Conservation (phyloP, 1,140 invertebrate genomes). For the Heliconius nattereri region DNA sequence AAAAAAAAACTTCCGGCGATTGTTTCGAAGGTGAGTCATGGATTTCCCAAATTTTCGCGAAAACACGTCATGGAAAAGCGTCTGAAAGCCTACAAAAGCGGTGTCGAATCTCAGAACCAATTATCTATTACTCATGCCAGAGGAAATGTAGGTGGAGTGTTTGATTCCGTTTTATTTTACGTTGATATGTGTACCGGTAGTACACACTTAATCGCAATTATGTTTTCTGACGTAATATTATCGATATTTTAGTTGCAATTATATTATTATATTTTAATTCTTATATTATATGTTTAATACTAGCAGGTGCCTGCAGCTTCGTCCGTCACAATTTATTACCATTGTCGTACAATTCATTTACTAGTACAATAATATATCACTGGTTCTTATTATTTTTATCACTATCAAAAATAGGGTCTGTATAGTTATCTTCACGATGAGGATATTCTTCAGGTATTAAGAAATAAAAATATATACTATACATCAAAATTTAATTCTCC, state of each 20-base stretch:
- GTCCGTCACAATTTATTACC: no score
- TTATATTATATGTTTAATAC: no score
- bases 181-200: background rate
- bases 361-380: no score
- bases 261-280: no score
- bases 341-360: no score
- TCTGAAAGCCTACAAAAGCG: conserved; percentile 72
- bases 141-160: conserved; percentile 13
- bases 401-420: no score
- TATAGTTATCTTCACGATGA: no score
- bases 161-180: background rate
- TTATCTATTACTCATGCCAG: conserved; percentile 64
- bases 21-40: conserved; percentile 66
- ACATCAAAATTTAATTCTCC: no score
- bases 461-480: no score
- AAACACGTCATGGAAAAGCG: conserved; percentile 50
- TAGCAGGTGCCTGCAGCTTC: no score
- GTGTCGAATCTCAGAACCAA: conserved; percentile 54
- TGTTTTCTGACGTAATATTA: background rate
- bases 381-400: no score
- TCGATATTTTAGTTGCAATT: background rate
- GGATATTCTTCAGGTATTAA: no score
- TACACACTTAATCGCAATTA: background rate
- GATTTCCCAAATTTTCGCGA: conserved; percentile 75
- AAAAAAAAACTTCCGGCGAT: conserved; percentile 47